These are phyloP conservation scores for Parnassius orleans DNA, from an alignment of 2,888 invertebrate genomes.

Conservation along the genomic window DNA sequence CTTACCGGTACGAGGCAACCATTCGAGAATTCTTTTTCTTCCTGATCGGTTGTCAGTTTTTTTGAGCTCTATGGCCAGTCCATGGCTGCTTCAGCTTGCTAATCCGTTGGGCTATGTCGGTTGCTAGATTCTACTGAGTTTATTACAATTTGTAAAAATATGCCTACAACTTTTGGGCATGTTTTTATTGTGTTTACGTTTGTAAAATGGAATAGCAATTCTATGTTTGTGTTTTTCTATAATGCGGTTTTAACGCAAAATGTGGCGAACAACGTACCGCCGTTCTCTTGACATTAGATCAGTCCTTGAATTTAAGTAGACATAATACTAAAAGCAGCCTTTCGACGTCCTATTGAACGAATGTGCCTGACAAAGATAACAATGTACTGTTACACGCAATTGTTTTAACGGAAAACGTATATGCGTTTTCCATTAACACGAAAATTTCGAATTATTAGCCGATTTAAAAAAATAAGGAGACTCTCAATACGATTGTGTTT, in stretches of 20 bases:
- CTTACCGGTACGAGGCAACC: too few relatives aligned
- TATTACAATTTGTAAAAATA: too few relatives aligned
- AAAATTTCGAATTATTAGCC: background rate
- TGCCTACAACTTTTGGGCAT: too few relatives aligned
- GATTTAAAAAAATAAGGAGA: background rate
- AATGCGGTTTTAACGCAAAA: slow-evolving; percentile 19
- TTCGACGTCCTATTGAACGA: background rate
- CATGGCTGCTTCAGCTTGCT: too few relatives aligned
- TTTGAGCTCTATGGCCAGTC: too few relatives aligned
- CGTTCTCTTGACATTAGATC: slow-evolving; percentile 27
- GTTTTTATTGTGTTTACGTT: too few relatives aligned
- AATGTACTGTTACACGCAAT: slow-evolving; percentile 4
- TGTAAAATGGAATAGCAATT: background rate
- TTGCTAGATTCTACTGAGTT: too few relatives aligned
- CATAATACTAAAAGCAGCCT: slow-evolving; percentile 14
- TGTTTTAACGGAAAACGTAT: background rate
- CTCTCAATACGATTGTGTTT: too few relatives aligned
- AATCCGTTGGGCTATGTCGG: too few relatives aligned
- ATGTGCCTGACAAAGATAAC: background rate
- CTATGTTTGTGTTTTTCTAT: background rate
- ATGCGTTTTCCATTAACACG: too few relatives aligned
- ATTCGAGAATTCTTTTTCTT: too few relatives aligned
- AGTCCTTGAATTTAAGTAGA: slow-evolving; percentile 26
- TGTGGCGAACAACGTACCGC: slow-evolving; percentile 7
- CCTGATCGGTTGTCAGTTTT: too few relatives aligned